Evolutionary conservation across 2,113 vertebrate species (phyloP), one percentile per base, ranked within the genome.

Genomic region (Rhabdomys dilectus): DNA sequence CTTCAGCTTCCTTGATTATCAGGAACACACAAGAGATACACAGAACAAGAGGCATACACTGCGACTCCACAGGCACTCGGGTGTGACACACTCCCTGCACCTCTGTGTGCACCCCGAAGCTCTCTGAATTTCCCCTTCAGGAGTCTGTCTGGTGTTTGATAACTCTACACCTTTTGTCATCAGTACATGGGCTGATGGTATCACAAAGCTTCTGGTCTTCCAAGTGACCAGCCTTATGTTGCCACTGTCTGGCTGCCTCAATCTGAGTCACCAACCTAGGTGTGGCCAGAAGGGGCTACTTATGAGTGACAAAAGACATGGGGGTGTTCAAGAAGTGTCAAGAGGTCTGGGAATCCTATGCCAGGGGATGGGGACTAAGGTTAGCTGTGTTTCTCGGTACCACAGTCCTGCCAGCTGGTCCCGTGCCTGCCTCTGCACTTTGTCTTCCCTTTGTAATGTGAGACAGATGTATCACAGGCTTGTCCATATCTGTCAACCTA

Each of bases 401-500:
- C 62, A 21, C 36, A 3, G 11, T 58, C 22, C 10, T 21, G 29
- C 12, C 0, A 0, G 84, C 36, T 0, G 2, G 31, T 34, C 62
- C 48, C 15, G 3, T 60, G 4, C 10, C 9, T 62, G 70, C 64
- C 0, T 0, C 5, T 42, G 22, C 24, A 12, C 19, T 3, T 11
- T 51, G 76, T 36, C 53, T 51, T 6, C 13, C 68, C 62, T 86
- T 68, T 22, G n/a, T 0, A 2, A 34, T 34, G 9, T 0, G 34
- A 39, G 11, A 7, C 70, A 64, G 53, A 34, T 5, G 7, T 10
- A 5, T 2, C 4, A 11, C 68, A 78, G 56, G 24, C 6, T 0
- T 1, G 36, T 2, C 0, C 15, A 7, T 8, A 29, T 53, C 15
- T 5, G 72, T 1, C 2, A 3, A 2, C 42, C 0, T 17, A 6